Evolutionary conservation across 2,888 invertebrate species (phyloP).

Genomic region (Drosophila paramelanica): DNA sequence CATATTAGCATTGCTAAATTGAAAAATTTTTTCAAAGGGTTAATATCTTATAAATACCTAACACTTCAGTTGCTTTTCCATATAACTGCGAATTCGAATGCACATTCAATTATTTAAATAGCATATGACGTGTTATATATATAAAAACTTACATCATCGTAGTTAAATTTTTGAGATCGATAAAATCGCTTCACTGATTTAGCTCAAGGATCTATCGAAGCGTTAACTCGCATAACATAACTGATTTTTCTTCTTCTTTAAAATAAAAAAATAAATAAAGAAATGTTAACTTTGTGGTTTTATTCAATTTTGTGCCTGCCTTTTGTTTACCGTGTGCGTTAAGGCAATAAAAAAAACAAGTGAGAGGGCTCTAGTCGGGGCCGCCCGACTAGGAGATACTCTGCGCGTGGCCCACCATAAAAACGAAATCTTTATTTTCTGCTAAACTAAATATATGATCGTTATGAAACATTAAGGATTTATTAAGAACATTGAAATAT

Average conservation of each 20-base stretch:
- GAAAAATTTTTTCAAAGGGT: background rate
- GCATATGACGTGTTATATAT: background rate
- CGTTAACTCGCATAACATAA: conserved; percentile 1
- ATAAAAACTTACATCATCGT: conserved; percentile 12
- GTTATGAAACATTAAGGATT: too few species aligned
- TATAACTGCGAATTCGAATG: background rate
- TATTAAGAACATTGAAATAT: too few species aligned
- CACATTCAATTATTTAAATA: background rate
- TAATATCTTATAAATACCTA: background rate
- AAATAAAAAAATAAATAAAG: background rate
- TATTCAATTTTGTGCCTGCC: conserved; percentile 14
- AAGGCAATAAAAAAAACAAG: conserved; percentile 28
- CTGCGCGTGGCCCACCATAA: too few species aligned
- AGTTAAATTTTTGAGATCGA: background rate
- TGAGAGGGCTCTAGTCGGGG: too few species aligned
- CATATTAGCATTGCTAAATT: background rate
- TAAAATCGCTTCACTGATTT: background rate
- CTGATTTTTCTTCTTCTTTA: background rate
- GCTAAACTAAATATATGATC: too few species aligned
- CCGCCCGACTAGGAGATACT: too few species aligned
- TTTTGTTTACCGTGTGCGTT: conserved; percentile 24
- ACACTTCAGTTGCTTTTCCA: background rate
- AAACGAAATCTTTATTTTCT: too few species aligned
- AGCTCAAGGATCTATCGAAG: background rate
- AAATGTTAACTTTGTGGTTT: conserved; percentile 5